A percentile compares a stretch with the other conserved stretches of the same genome.
Conservation (phyloP, 2,888 invertebrate species). For the Formica aserva region DNA sequence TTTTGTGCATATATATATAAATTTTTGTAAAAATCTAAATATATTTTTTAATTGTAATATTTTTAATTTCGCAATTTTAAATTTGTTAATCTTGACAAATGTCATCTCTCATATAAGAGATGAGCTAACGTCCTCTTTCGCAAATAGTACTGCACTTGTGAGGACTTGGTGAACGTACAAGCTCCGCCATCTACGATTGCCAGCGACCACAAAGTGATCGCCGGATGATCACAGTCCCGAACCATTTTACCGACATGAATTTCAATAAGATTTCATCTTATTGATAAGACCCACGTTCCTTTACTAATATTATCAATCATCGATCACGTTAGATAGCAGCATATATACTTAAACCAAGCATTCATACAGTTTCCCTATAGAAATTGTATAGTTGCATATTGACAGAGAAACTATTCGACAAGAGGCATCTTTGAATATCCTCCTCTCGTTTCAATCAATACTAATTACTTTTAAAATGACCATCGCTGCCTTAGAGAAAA, state of each 20-base stretch:
- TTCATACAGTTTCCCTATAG: neutral
- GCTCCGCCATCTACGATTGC: neutral
- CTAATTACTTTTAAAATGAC: neutral
- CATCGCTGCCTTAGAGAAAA: neutral
- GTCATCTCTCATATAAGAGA: no score
- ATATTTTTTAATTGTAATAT: neutral
- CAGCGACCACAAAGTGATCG: neutral
- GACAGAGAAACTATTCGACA: neutral
- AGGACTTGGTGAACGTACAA: neutral
- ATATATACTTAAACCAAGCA: neutral
- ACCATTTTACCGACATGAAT: constrained; percentile 4
- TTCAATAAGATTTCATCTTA: neutral
- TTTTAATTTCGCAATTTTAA: neutral
- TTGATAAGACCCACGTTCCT: neutral
- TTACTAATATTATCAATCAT: neutral
- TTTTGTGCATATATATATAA: neutral
- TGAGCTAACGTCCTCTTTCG: neutral
- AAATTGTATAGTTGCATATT: neutral
- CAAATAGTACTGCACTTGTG: neutral
- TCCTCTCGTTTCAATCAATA: neutral
- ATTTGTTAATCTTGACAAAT: no score
- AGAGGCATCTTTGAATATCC: neutral
- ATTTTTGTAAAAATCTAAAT: neutral
- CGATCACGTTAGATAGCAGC: neutral
- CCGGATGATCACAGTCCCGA: neutral